Evolutionary conservation across 2,113 vertebrate genomes (phyloP), one percentile per base, ranked within the genome.

Genomic region (Crotalus viridis): DNA sequence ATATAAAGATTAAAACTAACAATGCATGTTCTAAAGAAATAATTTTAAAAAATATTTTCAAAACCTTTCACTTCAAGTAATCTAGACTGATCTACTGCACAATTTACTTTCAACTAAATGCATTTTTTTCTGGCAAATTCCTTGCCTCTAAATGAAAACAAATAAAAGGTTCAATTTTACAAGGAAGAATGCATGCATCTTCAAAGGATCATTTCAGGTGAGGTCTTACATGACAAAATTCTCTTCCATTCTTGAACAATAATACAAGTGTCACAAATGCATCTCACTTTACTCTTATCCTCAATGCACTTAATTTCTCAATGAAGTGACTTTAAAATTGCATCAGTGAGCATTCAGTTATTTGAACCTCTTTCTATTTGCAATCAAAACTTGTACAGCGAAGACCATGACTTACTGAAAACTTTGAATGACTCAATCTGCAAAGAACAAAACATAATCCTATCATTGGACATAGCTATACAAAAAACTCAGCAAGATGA

Each of bases 21-120:
- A 74, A 33, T 74, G 6, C 69, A 74, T 74, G n/a, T 74, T 74
- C n/a, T 39, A 74, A 74, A 74, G 2, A 81, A 81, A 39, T 8
- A 81, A 8, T 81, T 39, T 1, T 0, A 89, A 89, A 89, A 89
- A 89, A 92, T 88, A 92, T 48, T 57, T 90, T 93, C 88, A 94
- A 64, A 92, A 74, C 39, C 15, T 56, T 57, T 93, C 85, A 74
- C 85, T 59, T 93, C 90, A 86, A 86, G 56, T 91, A 85, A 94
- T 90, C 81, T n/a, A 91, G 93, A 56, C 87, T 92, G 94, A 92
- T 61, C 92, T 94, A 69, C 89, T 94, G 93, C 74, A 74, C 91
- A 94, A 93, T 61, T 92, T 92, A 61, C 87, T 94, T 93, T 94
- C 74, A 81, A 92, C 81, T 39, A n/a, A 13, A 48, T 51, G 91